These are phyloP conservation scores for Diadema setosum DNA, from an alignment of 35 echinoderm and acorn worm species.

Conservation along the genomic window DNA sequence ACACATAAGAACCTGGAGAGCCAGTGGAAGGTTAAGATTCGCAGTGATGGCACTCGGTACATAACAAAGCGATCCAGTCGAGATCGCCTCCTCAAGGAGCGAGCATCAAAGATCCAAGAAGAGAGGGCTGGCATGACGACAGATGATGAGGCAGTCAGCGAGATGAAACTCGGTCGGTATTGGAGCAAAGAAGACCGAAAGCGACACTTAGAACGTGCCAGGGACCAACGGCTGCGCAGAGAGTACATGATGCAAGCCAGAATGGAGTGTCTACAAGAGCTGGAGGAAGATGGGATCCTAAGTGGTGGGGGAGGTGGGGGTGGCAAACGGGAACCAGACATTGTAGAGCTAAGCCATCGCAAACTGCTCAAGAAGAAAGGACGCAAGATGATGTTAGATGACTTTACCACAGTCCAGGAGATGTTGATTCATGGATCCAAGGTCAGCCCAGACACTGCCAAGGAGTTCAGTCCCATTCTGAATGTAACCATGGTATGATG, in stretches of 20 bases:
- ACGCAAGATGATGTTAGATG: slow-evolving; percentile 78
- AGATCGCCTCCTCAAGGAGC: slow-evolving; percentile 82
- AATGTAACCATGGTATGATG: slow-evolving; percentile 98
- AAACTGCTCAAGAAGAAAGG: slow-evolving; percentile 92
- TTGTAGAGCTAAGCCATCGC: slow-evolving; percentile 93
- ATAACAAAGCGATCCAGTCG: slow-evolving; percentile 82
- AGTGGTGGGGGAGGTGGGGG: slow-evolving; percentile 10
- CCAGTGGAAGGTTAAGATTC: slow-evolving; percentile 98
- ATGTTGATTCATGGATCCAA: slow-evolving; percentile 92
- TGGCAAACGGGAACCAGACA: slow-evolving; percentile 70
- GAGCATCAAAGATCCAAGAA: slow-evolving; percentile 86
- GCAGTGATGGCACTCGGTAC: slow-evolving; percentile 98
- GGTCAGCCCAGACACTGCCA: slow-evolving; percentile 85
- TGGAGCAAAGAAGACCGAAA: slow-evolving; percentile 98
- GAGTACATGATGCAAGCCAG: slow-evolving; percentile 90
- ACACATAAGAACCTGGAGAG: slow-evolving; percentile 33
- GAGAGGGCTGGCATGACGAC: slow-evolving; percentile 90
- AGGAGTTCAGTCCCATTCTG: slow-evolving; percentile 86
- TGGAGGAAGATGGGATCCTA: slow-evolving; percentile 39
- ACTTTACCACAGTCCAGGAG: slow-evolving; percentile 97
- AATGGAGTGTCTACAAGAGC: slow-evolving; percentile 95
- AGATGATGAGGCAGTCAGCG: slow-evolving; percentile 96
- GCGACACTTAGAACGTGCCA: slow-evolving; percentile 81
- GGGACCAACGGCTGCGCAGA: slow-evolving; percentile 73
- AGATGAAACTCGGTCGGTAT: slow-evolving; percentile 94